These are phyloP conservation scores for Sander lucioperca DNA, from an alignment of 2,113 vertebrate species.

Conservation along the genomic window DNA sequence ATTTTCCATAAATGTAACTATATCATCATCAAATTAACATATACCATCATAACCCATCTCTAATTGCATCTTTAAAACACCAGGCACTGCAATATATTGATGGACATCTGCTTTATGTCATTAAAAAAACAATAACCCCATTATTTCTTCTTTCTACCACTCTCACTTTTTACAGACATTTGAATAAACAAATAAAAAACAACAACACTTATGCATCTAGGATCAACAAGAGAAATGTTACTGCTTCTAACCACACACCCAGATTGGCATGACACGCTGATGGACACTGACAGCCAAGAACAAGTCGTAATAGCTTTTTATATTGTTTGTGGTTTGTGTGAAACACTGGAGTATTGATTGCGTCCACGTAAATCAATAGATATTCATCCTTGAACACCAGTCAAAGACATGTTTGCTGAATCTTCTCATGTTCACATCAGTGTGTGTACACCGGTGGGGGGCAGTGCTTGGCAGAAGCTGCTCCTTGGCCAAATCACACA, in stretches of 20 bases:
- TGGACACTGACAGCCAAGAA: neutral
- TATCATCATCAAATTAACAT: neutral
- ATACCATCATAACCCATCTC: neutral
- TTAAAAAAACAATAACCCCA: neutral
- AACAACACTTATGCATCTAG: neutral
- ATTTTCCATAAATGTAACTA: neutral
- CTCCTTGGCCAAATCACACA: constrained; percentile 14
- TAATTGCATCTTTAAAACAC: neutral
- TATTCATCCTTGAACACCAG: constrained; percentile 4
- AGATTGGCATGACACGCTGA: neutral
- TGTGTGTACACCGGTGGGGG: neutral
- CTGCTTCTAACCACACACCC: neutral
- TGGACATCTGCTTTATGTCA: neutral
- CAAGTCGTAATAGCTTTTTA: constrained; percentile 16
- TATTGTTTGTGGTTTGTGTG: neutral
- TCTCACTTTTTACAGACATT: neutral
- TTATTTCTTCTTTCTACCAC: neutral
- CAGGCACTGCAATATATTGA: neutral
- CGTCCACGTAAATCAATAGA: neutral
- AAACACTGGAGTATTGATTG: constrained; percentile 1
- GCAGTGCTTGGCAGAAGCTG: constrained; percentile 13
- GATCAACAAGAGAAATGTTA: constrained; percentile 3
- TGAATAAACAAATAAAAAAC: too few relatives aligned
- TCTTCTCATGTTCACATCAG: neutral
- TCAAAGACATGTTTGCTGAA: neutral